Conservation (phyloP, 1,140 invertebrate species). For the Lamellibrachia luymesi region DNA sequence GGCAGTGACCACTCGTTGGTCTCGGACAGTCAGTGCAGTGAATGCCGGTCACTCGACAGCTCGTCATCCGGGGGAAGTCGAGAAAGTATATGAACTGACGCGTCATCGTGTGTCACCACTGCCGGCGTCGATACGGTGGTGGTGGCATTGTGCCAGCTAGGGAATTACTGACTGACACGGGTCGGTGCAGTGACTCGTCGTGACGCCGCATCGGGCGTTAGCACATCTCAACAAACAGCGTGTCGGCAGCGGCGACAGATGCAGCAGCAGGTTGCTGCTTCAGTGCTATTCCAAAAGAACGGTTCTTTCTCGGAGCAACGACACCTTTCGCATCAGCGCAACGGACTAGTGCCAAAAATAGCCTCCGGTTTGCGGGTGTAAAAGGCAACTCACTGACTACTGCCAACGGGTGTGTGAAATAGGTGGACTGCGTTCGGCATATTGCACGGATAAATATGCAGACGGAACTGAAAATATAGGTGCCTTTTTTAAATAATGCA, state of each 20-base stretch:
- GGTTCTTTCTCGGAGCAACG: background rate
- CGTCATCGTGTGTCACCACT: background rate
- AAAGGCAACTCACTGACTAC: background rate
- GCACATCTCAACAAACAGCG: background rate
- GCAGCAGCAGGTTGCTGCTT: background rate
- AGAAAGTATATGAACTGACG: background rate
- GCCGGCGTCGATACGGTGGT: background rate
- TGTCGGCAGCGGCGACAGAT: background rate
- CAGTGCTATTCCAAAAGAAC: conserved; percentile 4
- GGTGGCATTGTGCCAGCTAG: background rate
- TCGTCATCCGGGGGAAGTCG: background rate
- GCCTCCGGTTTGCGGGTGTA: background rate
- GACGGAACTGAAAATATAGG: background rate
- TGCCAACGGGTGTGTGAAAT: conserved; percentile 3
- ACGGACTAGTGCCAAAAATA: background rate
- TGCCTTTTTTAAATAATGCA: background rate
- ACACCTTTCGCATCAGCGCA: background rate
- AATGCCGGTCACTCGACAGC: background rate
- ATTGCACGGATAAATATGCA: conserved; percentile 5
- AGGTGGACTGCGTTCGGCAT: background rate
- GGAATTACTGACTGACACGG: conserved; percentile 3
- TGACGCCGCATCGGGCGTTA: background rate
- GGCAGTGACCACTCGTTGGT: conserved; percentile 46
- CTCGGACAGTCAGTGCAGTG: background rate
- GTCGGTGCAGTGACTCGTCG: background rate